Base-by-base conservation (phyloP, 2,113 vertebrate species). In the Synchiropus splendidus region DNA sequence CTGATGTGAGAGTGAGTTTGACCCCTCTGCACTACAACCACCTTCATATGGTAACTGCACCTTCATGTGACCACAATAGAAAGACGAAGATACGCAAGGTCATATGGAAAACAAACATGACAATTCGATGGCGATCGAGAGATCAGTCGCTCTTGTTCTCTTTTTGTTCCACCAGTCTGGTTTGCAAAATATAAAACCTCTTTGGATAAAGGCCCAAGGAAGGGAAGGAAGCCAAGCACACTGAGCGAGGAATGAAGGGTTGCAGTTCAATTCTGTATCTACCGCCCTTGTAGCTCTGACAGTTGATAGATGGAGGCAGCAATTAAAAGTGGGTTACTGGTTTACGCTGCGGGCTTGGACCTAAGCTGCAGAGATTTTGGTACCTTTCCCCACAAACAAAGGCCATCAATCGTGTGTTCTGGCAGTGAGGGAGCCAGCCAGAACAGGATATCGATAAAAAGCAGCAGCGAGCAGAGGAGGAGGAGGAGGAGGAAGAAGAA, bases 261-360 rank as follows among this genome's bases (percentile, higher is more conserved):
- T 48, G 54, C 37, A 51, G 69, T 75, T 70, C 54, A 49, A 63
- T 40, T 56, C 61, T 40, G 49, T 59, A 78, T 78, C 66, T 75
- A 48, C 60, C 63, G 27, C 63, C 61, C 66, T 55, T 17, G 52
- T 61, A 60, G 67, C 18, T 27, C 18, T 70, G 76, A 82, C 77
- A 78, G 61, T 49, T 82, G 80, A 86, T 81, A 55, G 75, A 83
- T 85, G 77, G 64, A 67, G 69, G 67, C 45, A 47, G 64, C 78
- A 86, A 85, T 87, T 85, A 86, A 82, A 85, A 81, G 60, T 78
- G 78, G 81, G 82, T 83, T 84, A 80, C 78, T 78, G 75, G 74
- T 86, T 85, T 80, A 82, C 66, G 57, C 70, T 48, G 60, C 39
- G 46, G 64, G 70, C 42, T 58, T 12, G 35, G 64, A 62, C 61